Evolutionary conservation across 2,113 vertebrate species (phyloP), one percentile per base, ranked within the genome.

Genomic region (Phylloscopus trochiloides): DNA sequence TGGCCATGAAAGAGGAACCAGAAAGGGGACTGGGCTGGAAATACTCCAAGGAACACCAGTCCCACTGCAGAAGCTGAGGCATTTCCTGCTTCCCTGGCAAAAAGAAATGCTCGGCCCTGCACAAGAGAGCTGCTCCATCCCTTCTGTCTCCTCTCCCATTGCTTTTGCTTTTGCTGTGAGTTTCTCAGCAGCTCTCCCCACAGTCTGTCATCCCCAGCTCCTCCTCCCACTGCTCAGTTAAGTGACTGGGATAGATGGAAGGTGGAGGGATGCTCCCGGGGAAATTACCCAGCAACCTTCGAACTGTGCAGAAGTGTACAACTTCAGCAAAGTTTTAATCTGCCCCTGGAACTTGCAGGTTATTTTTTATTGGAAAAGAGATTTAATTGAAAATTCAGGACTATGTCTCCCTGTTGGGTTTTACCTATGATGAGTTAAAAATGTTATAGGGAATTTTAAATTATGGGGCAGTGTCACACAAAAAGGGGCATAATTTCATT

Each of bases 41-140:
- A 74, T 20, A 38, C 36, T 43, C 34, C 34, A 43, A 40, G 55
- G 22, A 83, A 7, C 40, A 51, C 13, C 21, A 32, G 51, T 38
- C 25, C 31, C 6, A 0, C 42, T 73, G 50, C 47, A 80, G 72
- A 80, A 38, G 61, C 61, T 31, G 68, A 57, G 52, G 62, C 36
- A 67, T 72, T 85, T 91, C 45, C 74, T 81, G 61, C 43, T 42
- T 79, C 55, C 63, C 59, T 5, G 3, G 67, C 4, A 6, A n/a
- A 36, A 38, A 59, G 48, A 36, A 84, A 24, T 0, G 0, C 34
- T 86, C 0, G 0, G n/a, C 12, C 21, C 36, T 2, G 3, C 0
- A 1, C 0, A 0, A 65, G 12, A 21, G 70, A 75, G 57, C 52
- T 52, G 61, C 32, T 93, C 54, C 0, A 1, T 88, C 54, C 31